Base-by-base conservation (phyloP, 1,140 invertebrate genomes). In the Orchestia grillus region DNA sequence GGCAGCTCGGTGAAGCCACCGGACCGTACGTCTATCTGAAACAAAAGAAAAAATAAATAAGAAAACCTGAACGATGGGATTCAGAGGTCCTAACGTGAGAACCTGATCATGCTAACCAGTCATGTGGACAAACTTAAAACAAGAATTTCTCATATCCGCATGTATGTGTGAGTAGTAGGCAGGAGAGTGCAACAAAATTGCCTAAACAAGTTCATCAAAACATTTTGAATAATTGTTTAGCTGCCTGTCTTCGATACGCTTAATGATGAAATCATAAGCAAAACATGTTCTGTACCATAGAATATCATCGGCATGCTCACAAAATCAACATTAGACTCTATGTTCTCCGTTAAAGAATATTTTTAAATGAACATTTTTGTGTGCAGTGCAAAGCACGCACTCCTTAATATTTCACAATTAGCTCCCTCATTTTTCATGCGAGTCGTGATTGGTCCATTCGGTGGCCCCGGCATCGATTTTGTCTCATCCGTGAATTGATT, bases 401-500 rank as follows among this genome's bases (percentile, higher is more conserved):
- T 23, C 62, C 15, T 77, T 77, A 77, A 77, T 77, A 77, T 77
- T 77, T 77, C 62, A 77, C 62, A 77, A 77, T 77, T 77, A 77
- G 62, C 28, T 36, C 28, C 28, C 62, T 3, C 62, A 77, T 77
- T 77, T 77, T 77, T 77, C 62, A 36, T 77, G 11, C 62, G 62
- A 77, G 62, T 77, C 28, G 41, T 90, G 88, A 90, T 90, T 90
- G 88, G 88, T 90, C 88, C 88, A 42, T 41, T 90, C 42, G 36
- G 4, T 90, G 6, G 88, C n/a, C 88, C n/a, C 88, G 88, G 88
- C 43, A 90, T 90, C 88, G 88, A 90, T 90, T 90, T 44, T 44
- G 43, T 90, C 88, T 90, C 88, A 44, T 41, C 88, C 41, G 43
- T 42, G 88, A 90, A 90, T 90, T 90, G 88, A 90, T 90, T 90